Evolutionary conservation across 2,113 vertebrate species (phyloP), one percentile per base, ranked within the genome.

Genomic region (Ceyx melanurus): DNA sequence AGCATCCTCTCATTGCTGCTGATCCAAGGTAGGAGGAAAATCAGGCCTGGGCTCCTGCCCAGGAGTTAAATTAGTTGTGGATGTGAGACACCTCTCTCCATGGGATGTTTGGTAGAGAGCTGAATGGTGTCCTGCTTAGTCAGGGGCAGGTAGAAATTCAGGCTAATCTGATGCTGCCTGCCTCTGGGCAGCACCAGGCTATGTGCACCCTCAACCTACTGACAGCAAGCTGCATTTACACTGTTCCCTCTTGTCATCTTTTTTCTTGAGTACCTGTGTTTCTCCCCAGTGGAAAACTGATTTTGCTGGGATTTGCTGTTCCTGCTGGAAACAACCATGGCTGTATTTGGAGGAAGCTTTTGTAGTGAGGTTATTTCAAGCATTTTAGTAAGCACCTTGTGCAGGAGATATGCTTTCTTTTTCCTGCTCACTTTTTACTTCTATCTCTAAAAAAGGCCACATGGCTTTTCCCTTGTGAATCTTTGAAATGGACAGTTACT

Each of bases 251-350:
- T 46, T 46, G 23, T 20, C 66, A 43, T 67, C 9, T 29, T 79
- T 79, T 72, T 79, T 89, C 58, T 84, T 71, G 29, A 82, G 61
- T 82, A 88, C 15, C 19, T 88, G 37, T 56, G 35, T 72, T 86
- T 89, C 46, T 88, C 29, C 77, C 18, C 65, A 50, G 60, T 25
- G 56, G 88, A 90, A 89, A 64, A 65, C 40, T 81, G 16, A 35
- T 80, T 87, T 82, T 67, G 33, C 37, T 81, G 80, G 67, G 37
- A 56, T 92, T 77, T 93, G 53, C 71, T 90, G 48, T 78, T 90
- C 17, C 42, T 90, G 33, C 28, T 85, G 81, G 73, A 92, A 89
- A 29, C n/a, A 75, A 73, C 11, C 23, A 43, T 65, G 65, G 25
- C 50, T 48, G 18, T 60, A 26, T 73, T 79, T 77, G 54, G 21